A percentile compares a stretch with the other conserved stretches of the same genome.
Conservation (phyloP, 2,113 vertebrate genomes). For the Alligator mississippiensis region DNA sequence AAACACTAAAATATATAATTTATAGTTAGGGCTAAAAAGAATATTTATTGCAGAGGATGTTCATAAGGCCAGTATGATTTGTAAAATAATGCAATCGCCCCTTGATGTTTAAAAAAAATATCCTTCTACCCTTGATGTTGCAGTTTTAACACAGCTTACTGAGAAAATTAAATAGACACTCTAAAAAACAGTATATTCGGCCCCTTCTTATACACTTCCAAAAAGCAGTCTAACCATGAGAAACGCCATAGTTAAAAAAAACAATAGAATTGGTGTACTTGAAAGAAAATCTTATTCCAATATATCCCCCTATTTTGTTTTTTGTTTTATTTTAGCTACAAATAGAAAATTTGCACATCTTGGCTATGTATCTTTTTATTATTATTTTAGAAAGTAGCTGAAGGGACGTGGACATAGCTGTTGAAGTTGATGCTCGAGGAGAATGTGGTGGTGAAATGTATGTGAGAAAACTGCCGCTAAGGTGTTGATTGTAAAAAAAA, state of each 20-base stretch:
- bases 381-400: conserved; percentile 78
- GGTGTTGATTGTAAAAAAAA: conserved; percentile 87
- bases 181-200: conserved; percentile 45
- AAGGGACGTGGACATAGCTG: conserved; percentile 75
- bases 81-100: conserved; percentile 78
- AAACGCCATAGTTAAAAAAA: conserved; percentile 70
- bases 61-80: conserved; percentile 87
- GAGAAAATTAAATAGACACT: conserved; percentile 51
- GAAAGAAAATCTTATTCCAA: conserved; percentile 71
- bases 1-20: conserved; percentile 90
- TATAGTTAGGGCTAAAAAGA: conserved; percentile 87
- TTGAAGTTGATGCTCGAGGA: conserved; percentile 79
- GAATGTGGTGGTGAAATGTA: conserved; percentile 79
- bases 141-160: conserved; percentile 57
- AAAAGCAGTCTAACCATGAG: conserved; percentile 52
- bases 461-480: conserved; percentile 83
- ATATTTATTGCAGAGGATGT: conserved; percentile 90
- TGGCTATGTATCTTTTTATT: conserved; percentile 76
- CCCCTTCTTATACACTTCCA: conserved; percentile 48
- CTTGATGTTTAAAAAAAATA: conserved; percentile 27
- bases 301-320: conserved; percentile 38
- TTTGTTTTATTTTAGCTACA: conserved; percentile 59
- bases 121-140: conserved; percentile 63
- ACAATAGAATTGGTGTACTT: conserved; percentile 77
- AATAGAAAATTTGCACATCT: conserved; percentile 83